Evolutionary conservation across 2,888 invertebrate species (phyloP).

Genomic region (Hedychridium roseum): DNA sequence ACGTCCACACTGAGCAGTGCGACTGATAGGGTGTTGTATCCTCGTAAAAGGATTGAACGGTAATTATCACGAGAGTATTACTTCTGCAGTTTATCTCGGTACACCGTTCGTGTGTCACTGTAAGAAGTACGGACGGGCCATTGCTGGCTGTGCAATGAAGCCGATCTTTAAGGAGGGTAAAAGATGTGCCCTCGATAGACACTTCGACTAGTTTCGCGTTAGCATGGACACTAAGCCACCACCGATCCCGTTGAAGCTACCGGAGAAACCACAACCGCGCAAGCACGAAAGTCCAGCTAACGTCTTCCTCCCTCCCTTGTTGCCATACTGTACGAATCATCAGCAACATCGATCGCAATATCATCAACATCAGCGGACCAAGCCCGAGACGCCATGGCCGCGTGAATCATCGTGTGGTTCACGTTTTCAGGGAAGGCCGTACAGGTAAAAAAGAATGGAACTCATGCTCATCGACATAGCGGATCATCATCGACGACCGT

Average conservation of each 20-base stretch:
- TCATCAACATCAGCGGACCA: conserved; percentile 31
- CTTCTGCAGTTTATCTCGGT: no score
- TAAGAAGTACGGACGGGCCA: conserved; percentile 20
- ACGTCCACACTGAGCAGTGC: no score
- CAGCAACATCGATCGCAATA: conserved; percentile 29
- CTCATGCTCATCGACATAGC: not conserved
- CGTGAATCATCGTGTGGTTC: conserved; percentile 21
- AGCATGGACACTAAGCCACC: conserved; percentile 63
- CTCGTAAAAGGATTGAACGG: conserved; percentile 27
- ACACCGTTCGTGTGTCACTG: no score
- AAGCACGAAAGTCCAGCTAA: conserved; percentile 44
- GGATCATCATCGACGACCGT: no score
- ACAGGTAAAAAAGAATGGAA: conserved; percentile 43
- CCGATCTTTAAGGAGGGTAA: conserved; percentile 34
- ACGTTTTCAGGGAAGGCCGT: conserved; percentile 48
- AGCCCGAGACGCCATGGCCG: conserved; percentile 28
- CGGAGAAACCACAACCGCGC: conserved; percentile 49
- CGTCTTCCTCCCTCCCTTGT: conserved; percentile 56
- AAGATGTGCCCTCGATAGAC: conserved; percentile 40
- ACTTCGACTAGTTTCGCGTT: conserved; percentile 21
- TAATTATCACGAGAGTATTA: no score
- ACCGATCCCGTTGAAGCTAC: conserved; percentile 56
- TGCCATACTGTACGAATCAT: conserved; percentile 48
- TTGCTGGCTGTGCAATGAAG: conserved; percentile 36
- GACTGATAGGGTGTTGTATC: not conserved